Conservation (phyloP, 2,113 vertebrate species). For the Centropus unirufus region DNA sequence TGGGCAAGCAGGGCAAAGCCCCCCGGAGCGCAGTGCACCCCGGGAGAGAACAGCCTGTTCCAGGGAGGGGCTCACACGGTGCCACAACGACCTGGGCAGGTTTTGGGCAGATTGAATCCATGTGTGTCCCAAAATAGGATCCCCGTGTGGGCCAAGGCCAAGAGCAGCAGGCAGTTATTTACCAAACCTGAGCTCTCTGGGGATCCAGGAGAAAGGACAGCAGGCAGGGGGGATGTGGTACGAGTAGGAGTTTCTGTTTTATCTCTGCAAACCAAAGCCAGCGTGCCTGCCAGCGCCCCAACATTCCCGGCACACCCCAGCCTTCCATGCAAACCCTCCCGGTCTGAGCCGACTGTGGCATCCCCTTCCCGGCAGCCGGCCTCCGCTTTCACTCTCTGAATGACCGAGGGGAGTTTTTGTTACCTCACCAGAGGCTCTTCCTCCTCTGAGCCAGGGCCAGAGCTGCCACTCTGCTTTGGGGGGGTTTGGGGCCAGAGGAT, state of each 20-base stretch:
- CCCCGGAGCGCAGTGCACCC: not conserved
- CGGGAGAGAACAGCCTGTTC: not conserved
- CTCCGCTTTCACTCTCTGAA: constrained; percentile 63
- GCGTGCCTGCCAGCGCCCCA: not conserved
- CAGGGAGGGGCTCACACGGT: not conserved
- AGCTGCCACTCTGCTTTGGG: not conserved
- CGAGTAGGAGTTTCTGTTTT: not conserved
- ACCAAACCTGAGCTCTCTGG: not conserved
- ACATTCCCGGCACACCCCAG: not conserved
- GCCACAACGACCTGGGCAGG: not conserved
- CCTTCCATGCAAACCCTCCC: not conserved
- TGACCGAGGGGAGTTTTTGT: constrained; percentile 53
- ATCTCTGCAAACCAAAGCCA: not conserved
- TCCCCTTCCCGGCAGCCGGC: constrained; percentile 45
- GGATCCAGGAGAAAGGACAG: not conserved
- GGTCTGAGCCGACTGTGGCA: not conserved
- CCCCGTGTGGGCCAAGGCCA: not conserved
- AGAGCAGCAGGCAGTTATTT: not conserved
- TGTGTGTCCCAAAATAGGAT: not conserved
- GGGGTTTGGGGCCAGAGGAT: fast-evolving
- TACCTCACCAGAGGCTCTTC: constrained; percentile 32
- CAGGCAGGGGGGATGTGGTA: not conserved
- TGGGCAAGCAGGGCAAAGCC: not conserved
- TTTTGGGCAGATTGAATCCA: not conserved
- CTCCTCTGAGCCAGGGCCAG: not conserved